Conservation (phyloP, 1,140 invertebrate genomes). For the Brachionus asplanchnoidis region DNA sequence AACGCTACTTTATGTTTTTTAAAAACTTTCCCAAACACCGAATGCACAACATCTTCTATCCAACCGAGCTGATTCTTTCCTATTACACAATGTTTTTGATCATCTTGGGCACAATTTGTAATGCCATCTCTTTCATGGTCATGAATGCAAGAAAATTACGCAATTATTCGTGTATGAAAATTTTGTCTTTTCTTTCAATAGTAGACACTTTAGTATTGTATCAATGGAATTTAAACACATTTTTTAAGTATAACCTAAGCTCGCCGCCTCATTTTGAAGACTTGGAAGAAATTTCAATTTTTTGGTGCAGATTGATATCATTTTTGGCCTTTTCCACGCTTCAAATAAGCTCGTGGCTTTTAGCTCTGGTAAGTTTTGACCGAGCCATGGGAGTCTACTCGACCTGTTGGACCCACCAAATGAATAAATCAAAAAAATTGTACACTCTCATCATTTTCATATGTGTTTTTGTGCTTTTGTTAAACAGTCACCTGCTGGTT, state of each 20-base stretch:
- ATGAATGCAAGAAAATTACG: slow-evolving; percentile 10
- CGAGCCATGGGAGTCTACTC: not conserved
- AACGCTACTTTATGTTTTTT: not conserved
- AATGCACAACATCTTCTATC: not conserved
- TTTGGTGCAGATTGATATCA: slow-evolving; percentile 22
- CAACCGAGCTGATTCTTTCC: not conserved
- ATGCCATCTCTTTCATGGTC: not conserved
- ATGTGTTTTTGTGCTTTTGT: not conserved
- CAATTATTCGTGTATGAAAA: slow-evolving; percentile 32
- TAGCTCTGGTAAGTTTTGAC: slow-evolving; percentile 23
- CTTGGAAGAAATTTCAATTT: slow-evolving; percentile 28
- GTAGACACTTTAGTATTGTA: not conserved
- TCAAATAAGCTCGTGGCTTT: slow-evolving; percentile 13
- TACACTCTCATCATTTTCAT: not conserved
- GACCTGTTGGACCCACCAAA: slow-evolving; percentile 11
- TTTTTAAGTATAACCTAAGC: slow-evolving; percentile 36
- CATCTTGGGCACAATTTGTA: slow-evolving; percentile 17
- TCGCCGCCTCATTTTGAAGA: slow-evolving; percentile 1
- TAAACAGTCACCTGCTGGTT: slow-evolving; percentile 15
- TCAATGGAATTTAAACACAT: slow-evolving; percentile 41
- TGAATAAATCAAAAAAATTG: not conserved
- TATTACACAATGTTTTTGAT: slow-evolving; percentile 11
- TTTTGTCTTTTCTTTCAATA: slow-evolving; percentile 10
- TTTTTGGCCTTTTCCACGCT: slow-evolving; percentile 28
- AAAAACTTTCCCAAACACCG: not conserved